Evolutionary conservation across 2,113 vertebrate genomes (phyloP), one percentile per base, ranked within the genome.

Genomic region (Misgurnus anguillicaudatus): DNA sequence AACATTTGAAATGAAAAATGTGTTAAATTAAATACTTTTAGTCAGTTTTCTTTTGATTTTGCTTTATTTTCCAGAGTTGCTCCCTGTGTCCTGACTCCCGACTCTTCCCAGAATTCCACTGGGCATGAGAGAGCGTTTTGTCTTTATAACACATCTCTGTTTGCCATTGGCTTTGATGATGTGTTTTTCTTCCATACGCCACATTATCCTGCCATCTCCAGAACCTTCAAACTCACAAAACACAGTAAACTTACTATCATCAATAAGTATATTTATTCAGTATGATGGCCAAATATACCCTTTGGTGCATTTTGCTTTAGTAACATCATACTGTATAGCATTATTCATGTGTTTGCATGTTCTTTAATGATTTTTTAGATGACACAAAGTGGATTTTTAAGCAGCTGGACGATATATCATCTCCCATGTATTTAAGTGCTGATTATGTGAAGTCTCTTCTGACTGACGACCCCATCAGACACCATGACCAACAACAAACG

Each of bases 151-250:
- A 85, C 80, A 63, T 69, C 55, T 5, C 36, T 74, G n/a, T 85
- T 85, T 47, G 45, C 53, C 48, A 70, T 82, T 84, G 67, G 47
- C 42, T 3, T 17, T 78, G 91, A 0, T 0, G 92, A 85, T 77
- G 79, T 5, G 24, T 94, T 89, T 82, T 6, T 68, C 92, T 94
- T 84, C 78, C 88, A 24, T 84, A 66, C 21, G 4, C 68, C 68
- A 1, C 75, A 82, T 21, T 77, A 58, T 2, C 48, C 47, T 1
- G 38, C 58, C 38, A 39, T 82, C 24, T 82, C 64, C 62, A 70
- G 8, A 58, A 48, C 36, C 13, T n/a, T 82, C 58, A 48, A 21
- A 42, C 69, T 78, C 45, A 48, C 63, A 19, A 55, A 19, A 55
- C 39, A 13, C 13, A 60, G 47, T 75, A 78, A 6, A 69, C 69